These are phyloP conservation scores for Itoplectis maculator DNA, from an alignment of 2,888 invertebrate species.

Conservation along the genomic window DNA sequence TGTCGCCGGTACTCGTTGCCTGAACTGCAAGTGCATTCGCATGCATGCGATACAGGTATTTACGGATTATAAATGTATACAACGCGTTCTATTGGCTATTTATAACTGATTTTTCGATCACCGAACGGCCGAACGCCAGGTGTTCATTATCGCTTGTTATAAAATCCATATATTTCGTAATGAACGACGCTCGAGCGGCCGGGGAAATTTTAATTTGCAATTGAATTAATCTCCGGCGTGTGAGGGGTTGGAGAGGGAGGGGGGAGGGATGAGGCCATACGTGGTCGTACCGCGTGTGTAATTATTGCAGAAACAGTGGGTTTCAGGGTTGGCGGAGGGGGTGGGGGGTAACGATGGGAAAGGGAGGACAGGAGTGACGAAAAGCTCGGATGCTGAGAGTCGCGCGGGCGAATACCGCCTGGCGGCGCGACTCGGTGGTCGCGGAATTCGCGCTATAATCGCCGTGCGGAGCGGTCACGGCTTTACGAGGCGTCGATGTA, in stretches of 20 bases:
- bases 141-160: conserved; percentile 23
- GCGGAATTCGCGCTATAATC: conserved; percentile 47
- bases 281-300: neutral
- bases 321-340: too few species aligned
- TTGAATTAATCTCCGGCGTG: conserved; percentile 20
- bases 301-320: conserved; percentile 18
- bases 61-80: neutral
- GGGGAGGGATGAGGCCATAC: neutral
- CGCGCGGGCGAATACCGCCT: conserved; percentile 18
- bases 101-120: conserved; percentile 6
- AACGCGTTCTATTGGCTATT: neutral
- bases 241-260: too few species aligned
- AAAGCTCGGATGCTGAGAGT: conserved; percentile 2
- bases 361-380: neutral
- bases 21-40: too few species aligned
- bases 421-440: conserved; percentile 12
- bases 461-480: conserved; percentile 30
- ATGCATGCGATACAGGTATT: too few species aligned
- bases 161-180: neutral
- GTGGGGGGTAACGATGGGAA: neutral
- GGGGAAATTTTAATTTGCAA: conserved; percentile 28
- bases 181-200: neutral
- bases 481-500: conserved; percentile 46
- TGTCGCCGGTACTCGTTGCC: too few species aligned
- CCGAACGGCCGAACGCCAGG: neutral